Evolutionary conservation across 1,140 invertebrate genomes (phyloP).

Genomic region (Ceratina calcarata): DNA sequence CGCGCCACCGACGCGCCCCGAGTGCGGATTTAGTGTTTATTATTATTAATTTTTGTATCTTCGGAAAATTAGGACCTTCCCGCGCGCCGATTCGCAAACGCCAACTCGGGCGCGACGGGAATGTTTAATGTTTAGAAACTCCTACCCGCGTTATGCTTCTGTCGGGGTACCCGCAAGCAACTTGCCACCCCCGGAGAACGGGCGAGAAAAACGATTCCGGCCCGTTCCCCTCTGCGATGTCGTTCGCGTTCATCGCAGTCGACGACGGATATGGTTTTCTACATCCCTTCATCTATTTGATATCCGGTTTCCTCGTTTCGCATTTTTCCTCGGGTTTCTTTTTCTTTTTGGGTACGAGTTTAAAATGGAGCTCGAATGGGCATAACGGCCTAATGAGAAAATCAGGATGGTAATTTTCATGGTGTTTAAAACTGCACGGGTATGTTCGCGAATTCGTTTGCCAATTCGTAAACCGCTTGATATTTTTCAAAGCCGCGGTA

Average conservation of each 20-base stretch:
- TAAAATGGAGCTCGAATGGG: slow-evolving; percentile 62
- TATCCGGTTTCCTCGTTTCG: slow-evolving; percentile 21
- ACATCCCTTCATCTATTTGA: neutral
- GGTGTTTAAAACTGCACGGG: slow-evolving; percentile 66
- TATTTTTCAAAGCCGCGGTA: slow-evolving; percentile 31
- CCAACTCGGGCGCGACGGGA: slow-evolving; percentile 65
- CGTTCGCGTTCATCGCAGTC: slow-evolving; percentile 30
- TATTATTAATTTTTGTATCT: slow-evolving; percentile 67
- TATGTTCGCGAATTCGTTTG: slow-evolving; percentile 61
- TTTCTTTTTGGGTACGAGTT: slow-evolving; percentile 52
- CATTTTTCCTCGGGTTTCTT: slow-evolving; percentile 31
- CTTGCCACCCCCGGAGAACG: slow-evolving; percentile 55
- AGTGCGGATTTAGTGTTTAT: slow-evolving; percentile 64
- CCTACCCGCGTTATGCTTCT: slow-evolving; percentile 81
- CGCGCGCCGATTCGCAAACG: slow-evolving; percentile 56
- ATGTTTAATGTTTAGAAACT: slow-evolving; percentile 75
- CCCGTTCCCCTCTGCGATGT: slow-evolving; percentile 52
- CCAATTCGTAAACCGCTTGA: slow-evolving; percentile 43
- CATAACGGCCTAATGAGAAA: slow-evolving; percentile 75
- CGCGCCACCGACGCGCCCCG: slow-evolving; percentile 44
- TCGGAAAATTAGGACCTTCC: slow-evolving; percentile 72
- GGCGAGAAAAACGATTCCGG: neutral
- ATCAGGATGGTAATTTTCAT: slow-evolving; percentile 79
- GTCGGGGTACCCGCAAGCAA: slow-evolving; percentile 78
- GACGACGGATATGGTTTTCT: slow-evolving; percentile 47